These are phyloP conservation scores for Apis mellifera DNA, from an alignment of 1,140 invertebrate genomes.

Conservation along the genomic window Amel_HAv3.1 CM009932.2:10446001-10446500, in stretches of 20 bases:
- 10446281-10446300: neutral
- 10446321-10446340: neutral
- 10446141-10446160: neutral
- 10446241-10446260: neutral
- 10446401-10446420: neutral
- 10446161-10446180: neutral
- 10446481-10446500: too few species aligned
- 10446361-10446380: neutral
- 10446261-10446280: neutral
- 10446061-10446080: neutral
- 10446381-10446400: neutral
- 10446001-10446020: neutral
- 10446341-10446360: neutral
- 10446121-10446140: neutral
- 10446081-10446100: neutral
- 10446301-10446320: neutral
- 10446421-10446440: too few species aligned
- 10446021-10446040: neutral
- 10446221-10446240: neutral
- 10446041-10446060: neutral
- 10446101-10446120: neutral
- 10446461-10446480: neutral
- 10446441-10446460: too few species aligned
- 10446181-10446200: neutral
- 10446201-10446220: conserved; percentile 8